Conservation (phyloP, 2,888 invertebrate species). For the Margaritifera margaritifera region DNA sequence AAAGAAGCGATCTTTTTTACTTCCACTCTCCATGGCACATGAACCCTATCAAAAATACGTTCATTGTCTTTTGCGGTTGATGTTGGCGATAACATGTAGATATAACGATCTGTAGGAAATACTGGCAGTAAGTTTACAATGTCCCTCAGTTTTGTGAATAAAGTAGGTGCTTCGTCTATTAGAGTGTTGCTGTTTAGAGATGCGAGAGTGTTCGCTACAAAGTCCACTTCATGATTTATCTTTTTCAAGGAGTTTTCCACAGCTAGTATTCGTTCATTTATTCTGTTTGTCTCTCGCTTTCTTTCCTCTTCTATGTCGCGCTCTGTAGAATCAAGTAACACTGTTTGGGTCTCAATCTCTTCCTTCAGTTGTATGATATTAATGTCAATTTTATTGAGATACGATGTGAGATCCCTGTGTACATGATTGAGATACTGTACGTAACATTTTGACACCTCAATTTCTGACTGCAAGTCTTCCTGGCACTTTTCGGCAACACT, state of each 20-base stretch:
- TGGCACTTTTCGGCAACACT: too few species aligned
- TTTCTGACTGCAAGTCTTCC: too few species aligned
- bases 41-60: too few species aligned
- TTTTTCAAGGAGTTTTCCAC: neutral
- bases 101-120: neutral
- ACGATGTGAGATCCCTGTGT: too few species aligned
- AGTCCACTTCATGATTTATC: too few species aligned
- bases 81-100: neutral
- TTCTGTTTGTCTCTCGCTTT: neutral
- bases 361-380: too few species aligned
- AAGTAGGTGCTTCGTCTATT: neutral
- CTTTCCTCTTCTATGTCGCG: neutral
- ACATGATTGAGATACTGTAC: too few species aligned
- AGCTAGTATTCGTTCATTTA: neutral
- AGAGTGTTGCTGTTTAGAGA: neutral
- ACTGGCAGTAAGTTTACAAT: neutral
- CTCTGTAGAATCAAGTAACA: neutral
- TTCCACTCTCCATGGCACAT: slow-evolving; percentile 4
- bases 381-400: too few species aligned
- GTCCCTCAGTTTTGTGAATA: neutral
- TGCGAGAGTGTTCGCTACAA: neutral
- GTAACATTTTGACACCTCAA: too few species aligned
- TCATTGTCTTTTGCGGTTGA: neutral
- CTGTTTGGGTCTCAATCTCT: neutral
- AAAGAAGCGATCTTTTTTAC: slow-evolving; percentile 3